phyloP scores from a whole-genome alignment of 2,113 vertebrate species.

The Aspiorhynchus laticeps region DNA sequence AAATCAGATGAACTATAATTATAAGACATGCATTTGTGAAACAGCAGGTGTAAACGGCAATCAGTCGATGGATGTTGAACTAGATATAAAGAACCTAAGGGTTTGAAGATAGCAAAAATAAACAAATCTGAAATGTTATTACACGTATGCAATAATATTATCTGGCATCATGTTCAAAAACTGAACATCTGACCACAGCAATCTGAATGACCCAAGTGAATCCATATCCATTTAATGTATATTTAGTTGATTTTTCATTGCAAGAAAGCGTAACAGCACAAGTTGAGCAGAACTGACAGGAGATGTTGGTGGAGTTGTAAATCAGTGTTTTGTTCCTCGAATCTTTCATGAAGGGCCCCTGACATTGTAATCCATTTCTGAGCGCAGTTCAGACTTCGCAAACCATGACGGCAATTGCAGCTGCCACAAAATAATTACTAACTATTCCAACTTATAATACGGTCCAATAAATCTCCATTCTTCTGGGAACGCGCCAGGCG shows the following conservation, averaged over 20 bases:
- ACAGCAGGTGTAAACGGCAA: background rate
- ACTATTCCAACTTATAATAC: slow-evolving; percentile 53
- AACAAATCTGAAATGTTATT: background rate
- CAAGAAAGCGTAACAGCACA: background rate
- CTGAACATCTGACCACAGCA: background rate
- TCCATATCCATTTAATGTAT: slow-evolving; percentile 10
- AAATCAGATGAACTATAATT: background rate
- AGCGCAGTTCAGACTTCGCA: background rate
- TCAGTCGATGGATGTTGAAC: background rate
- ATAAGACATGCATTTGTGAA: background rate
- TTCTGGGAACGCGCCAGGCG: slow-evolving; percentile 48
- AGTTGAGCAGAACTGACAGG: background rate
- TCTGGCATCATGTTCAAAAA: background rate
- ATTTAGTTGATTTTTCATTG: slow-evolving; percentile 1
- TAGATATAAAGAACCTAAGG: background rate
- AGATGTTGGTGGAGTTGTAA: slow-evolving; percentile 3
- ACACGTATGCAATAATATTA: background rate
- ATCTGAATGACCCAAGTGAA: background rate
- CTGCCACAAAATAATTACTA: slow-evolving; percentile 54
- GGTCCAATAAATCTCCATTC: slow-evolving; percentile 39
- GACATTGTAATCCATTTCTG: slow-evolving; percentile 32
- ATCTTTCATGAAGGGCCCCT: background rate
- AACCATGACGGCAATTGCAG: slow-evolving; percentile 51
- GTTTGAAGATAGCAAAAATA: background rate
- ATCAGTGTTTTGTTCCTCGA: background rate